Conservation (phyloP, 2,113 vertebrate species). For the Perca fluviatilis region DNA sequence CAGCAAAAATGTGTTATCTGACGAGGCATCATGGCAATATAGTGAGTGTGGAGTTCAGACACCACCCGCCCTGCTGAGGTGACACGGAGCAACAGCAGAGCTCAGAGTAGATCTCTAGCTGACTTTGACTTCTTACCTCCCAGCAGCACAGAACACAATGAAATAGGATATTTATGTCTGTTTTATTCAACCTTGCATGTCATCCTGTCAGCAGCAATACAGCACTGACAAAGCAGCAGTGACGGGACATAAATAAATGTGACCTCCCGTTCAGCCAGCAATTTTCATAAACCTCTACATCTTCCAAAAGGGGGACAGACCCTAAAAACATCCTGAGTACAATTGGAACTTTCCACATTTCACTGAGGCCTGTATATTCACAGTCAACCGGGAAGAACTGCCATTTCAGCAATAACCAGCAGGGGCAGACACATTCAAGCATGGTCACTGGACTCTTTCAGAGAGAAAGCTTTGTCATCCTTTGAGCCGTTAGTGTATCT, state of each 20-base stretch:
- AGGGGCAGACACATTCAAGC: slow-evolving; percentile 23
- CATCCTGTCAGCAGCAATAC: slow-evolving; percentile 25
- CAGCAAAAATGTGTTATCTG: not conserved
- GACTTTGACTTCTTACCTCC: slow-evolving; percentile 16
- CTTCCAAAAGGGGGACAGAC: slow-evolving; percentile 6
- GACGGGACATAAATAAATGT: slow-evolving; percentile 11
- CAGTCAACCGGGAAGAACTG: slow-evolving; percentile 7
- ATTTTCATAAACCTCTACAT: slow-evolving; percentile 25
- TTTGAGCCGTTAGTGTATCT: slow-evolving; percentile 28
- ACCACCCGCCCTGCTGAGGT: not conserved
- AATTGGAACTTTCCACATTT: slow-evolving; percentile 25
- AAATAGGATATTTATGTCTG: slow-evolving; percentile 18
- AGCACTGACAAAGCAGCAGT: slow-evolving; percentile 32
- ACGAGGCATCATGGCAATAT: not conserved
- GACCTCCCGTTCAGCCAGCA: slow-evolving; percentile 4
- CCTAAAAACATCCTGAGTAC: slow-evolving; percentile 17
- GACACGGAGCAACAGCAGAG: not conserved
- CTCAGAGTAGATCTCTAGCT: not conserved
- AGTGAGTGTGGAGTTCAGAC: not conserved
- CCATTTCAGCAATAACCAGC: slow-evolving; percentile 37
- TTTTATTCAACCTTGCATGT: slow-evolving; percentile 5
- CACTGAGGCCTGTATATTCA: not conserved
- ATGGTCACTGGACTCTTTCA: slow-evolving; percentile 23
- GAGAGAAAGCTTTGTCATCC: slow-evolving; percentile 20
- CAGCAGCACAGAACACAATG: not conserved